A percentile compares a stretch with the other conserved stretches of the same genome.
Conservation (phyloP, 2,797 vertebrate genomes). For the Lepidocolaptes lacrymiger region DNA sequence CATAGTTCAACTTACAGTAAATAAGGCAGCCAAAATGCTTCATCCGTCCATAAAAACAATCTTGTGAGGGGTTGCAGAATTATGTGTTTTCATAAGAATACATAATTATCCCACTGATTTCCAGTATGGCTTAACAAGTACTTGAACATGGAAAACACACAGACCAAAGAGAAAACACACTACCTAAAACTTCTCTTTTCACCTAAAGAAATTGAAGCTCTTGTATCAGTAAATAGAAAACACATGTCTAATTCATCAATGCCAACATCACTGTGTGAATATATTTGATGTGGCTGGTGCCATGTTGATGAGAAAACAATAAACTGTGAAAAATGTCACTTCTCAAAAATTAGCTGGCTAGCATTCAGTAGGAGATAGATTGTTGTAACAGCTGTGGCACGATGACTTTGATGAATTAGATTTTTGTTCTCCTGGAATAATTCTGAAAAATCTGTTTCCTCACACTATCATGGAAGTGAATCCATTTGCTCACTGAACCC, state of each 20-base stretch:
- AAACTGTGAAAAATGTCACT: constrained; percentile 73
- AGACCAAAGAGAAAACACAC: neutral
- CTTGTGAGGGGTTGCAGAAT: neutral
- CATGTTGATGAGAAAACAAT: constrained; percentile 60
- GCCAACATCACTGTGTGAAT: constrained; percentile 20
- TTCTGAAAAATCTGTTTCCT: constrained; percentile 12
- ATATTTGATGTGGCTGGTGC: constrained; percentile 48
- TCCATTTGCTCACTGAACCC: neutral
- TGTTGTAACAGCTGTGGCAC: constrained; percentile 63
- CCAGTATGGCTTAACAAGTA: neutral
- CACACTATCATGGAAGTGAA: neutral
- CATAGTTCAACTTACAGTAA: neutral
- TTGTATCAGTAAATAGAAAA: constrained; percentile 16
- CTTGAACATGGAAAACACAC: neutral
- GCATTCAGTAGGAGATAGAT: constrained; percentile 46
- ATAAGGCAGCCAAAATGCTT: neutral
- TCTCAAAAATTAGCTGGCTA: constrained; percentile 61
- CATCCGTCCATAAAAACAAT: neutral
- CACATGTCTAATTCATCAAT: constrained; percentile 40
- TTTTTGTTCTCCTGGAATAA: constrained; percentile 21
- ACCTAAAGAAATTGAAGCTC: constrained; percentile 26
- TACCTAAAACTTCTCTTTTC: constrained; percentile 14
- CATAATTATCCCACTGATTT: neutral
- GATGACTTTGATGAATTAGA: constrained; percentile 58
- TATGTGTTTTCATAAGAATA: neutral